Conservation (phyloP, 1,140 invertebrate species). For the Ceratina calcarata region DNA sequence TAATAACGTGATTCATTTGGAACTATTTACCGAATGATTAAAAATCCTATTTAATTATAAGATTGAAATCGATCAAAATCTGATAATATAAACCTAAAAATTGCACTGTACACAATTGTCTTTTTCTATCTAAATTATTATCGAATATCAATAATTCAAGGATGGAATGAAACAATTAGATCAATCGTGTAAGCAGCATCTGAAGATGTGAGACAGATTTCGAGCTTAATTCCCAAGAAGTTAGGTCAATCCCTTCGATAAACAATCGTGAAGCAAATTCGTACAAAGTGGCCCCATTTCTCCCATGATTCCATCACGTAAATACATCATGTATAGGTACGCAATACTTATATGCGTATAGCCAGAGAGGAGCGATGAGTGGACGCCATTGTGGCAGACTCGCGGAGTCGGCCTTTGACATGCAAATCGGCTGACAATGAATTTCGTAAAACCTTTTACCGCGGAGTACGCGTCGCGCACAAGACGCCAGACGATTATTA, state of each 20-base stretch:
- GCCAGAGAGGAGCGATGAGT: conserved; percentile 33
- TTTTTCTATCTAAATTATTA: too few species aligned
- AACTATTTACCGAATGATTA: too few species aligned
- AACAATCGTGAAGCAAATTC: conserved; percentile 48
- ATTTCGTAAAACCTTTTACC: conserved; percentile 81
- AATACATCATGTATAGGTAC: too few species aligned
- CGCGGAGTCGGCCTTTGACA: conserved; percentile 74
- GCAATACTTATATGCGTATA: too few species aligned
- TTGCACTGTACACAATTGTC: too few species aligned
- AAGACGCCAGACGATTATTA: not conserved
- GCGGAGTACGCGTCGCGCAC: conserved; percentile 66
- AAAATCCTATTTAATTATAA: too few species aligned
- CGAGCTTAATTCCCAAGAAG: not conserved
- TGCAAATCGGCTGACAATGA: conserved; percentile 80
- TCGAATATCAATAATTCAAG: too few species aligned
- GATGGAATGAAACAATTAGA: too few species aligned
- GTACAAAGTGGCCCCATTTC: conserved; percentile 73
- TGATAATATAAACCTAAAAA: too few species aligned
- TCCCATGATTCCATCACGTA: conserved; percentile 72
- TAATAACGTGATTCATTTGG: too few species aligned
- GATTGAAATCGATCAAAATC: too few species aligned
- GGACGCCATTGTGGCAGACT: conserved; percentile 59
- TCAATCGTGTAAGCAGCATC: too few species aligned
- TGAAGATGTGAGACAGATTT: not conserved
- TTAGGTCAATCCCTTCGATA: conserved; percentile 19